Base-by-base conservation (phyloP, 2,888 invertebrate species). In the Opisthograptis luteolata region DNA sequence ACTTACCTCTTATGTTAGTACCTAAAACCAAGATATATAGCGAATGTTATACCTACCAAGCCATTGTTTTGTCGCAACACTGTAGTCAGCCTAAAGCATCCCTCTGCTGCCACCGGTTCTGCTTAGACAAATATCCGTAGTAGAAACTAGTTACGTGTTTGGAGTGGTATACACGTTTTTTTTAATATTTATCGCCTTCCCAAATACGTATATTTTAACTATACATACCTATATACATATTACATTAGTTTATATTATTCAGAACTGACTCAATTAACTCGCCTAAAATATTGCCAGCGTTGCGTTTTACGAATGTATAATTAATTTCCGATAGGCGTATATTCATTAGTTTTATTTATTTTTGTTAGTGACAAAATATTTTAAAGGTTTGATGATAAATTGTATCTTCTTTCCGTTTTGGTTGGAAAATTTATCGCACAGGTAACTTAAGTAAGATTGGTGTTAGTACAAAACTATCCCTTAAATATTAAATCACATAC, bases 91-190 rank as follows among this genome's bases (percentile, higher is more conserved):
- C 81, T 81, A 68, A 70, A 43, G 50, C 66, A 66, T 75, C 76
- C 74, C 78, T 72, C 76, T 76, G 50, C 45, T 51, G 71, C 74
- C 77, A 73, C 76, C 76, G 73, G 78, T 80, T 83, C 81, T 83
- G 84, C 81, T 84, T 84, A 84, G 84, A 88, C 85, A 85, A 86
- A 87, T 84, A 85, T 84, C 84, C 77, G 70, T 74, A 77, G 70
- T 74, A 77, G 79, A 82, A 87, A 87, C 87, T 87, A 87, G 85
- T 84, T 87, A 87, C 86, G 84, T 85, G 81, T 81, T 77, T 64
- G 64, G 80, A 84, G 81, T 80, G 64, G 42, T 34, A 72, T 73
- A 79, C 77, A 75, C 76, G 71, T 73, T 75, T 34, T 79, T n/a
- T 82, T 83, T 82, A 82, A 84, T 84, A 82, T 85, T 82, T 83